A percentile compares a stretch with the other conserved stretches of the same genome.
These are phyloP conservation scores for Micrastur ruficollis DNA, from an alignment of 2,797 vertebrate genomes.

Conservation along the genomic window DNA sequence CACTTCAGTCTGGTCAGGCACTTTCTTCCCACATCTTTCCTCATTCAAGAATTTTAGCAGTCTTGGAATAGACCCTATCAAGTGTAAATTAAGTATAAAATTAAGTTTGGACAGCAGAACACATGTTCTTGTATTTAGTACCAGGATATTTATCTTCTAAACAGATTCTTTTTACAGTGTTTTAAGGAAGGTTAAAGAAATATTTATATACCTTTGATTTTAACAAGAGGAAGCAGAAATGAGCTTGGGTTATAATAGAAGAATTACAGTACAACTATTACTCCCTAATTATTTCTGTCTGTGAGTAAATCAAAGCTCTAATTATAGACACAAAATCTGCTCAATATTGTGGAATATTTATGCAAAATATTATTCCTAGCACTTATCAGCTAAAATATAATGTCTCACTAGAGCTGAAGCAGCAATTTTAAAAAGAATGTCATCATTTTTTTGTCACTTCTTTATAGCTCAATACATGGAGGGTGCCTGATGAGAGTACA, in stretches of 20 bases:
- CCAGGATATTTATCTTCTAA: not conserved
- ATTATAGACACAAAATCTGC: conserved; percentile 66
- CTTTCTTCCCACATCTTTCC: not conserved
- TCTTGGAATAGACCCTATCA: not conserved
- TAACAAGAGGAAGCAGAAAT: not conserved
- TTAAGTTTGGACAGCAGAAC: not conserved
- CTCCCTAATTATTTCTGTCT: conserved; percentile 61
- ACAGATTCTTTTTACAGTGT: not conserved
- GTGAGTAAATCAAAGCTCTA: conserved; percentile 69
- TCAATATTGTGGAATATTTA: conserved; percentile 73
- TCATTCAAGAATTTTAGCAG: not conserved
- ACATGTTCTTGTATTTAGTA: not conserved
- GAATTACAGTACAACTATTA: conserved; percentile 64
- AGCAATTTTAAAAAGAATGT: conserved; percentile 58
- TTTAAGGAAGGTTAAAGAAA: conserved; percentile 26
- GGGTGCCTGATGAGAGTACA: conserved; percentile 2
- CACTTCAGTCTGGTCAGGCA: not conserved
- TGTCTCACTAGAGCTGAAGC: conserved; percentile 68
- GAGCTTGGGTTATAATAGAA: conserved; percentile 23
- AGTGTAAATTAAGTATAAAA: not conserved
- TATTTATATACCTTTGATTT: not conserved
- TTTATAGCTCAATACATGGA: conserved; percentile 39
- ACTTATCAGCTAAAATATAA: conserved; percentile 64
- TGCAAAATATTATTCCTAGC: conserved; percentile 66
- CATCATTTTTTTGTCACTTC: conserved; percentile 21